These are phyloP conservation scores for Paracanthobrama guichenoti DNA, from an alignment of 2,113 vertebrate genomes.

Conservation along the genomic window DNA sequence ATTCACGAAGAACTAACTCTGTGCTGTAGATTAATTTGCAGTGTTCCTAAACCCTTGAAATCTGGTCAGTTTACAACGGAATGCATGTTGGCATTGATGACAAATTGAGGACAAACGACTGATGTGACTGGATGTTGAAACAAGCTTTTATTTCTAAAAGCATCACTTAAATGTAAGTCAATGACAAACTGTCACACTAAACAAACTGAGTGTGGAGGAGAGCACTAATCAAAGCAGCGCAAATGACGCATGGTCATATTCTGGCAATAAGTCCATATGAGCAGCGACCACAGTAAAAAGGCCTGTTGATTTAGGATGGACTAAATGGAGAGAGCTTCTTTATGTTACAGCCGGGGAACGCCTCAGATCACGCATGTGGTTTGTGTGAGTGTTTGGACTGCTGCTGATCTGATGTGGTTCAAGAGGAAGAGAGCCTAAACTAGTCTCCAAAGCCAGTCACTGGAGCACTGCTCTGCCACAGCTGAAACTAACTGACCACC, in stretches of 20 bases:
- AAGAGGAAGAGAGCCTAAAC: conserved; percentile 53
- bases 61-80: background rate
- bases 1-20: no score
- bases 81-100: background rate
- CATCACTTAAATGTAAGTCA: background rate
- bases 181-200: conserved; percentile 3
- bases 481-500: conserved; percentile 77
- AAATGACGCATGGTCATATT: conserved; percentile 51
- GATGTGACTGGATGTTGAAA: conserved; percentile 15
- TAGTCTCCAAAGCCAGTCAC: conserved; percentile 34
- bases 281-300: conserved; percentile 60
- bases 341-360: conserved; percentile 65
- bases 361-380: conserved; percentile 68
- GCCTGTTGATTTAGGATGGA: conserved; percentile 62
- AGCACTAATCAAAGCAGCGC: conserved; percentile 36
- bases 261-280: conserved; percentile 54
- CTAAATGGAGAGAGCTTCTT: conserved; percentile 64
- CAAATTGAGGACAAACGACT: background rate
- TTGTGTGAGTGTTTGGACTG: conserved; percentile 57
- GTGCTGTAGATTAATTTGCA: background rate
- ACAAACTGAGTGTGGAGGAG: conserved; percentile 2
- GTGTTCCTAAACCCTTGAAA: background rate
- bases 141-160: conserved; percentile 3
- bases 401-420: conserved; percentile 65
- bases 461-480: conserved; percentile 66